Base-by-base conservation (phyloP, 2,888 invertebrate genomes). In the Microplitis manilae region DNA sequence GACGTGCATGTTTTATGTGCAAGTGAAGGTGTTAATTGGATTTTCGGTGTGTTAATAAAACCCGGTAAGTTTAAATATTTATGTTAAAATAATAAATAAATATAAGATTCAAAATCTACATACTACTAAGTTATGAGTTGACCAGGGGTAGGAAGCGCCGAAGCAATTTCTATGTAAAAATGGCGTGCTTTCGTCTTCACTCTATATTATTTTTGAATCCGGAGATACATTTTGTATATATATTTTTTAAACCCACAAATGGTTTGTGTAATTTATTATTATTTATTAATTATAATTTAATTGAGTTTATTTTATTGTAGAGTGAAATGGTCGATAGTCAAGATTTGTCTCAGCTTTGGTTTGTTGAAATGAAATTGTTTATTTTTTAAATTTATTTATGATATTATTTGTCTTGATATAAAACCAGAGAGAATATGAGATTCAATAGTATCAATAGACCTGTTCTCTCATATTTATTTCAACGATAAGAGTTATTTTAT, bases 1-100 rank as follows among this genome's bases (percentile, higher is more conserved):
- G 78, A 76, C 78, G 81, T 81, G 77, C 74, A 73, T 61, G 71
- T 85, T 87, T 86, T 85, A 86, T 86, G 85, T 88, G 87, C 85
- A 81, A 85, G 82, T 87, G 84, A 81, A 79, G 80, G 81, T 83
- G 85, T 86, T 83, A 84, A 83, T 84, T 82, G 79, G 86, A 83
- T 84, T 76, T 82, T 79, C 79, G 83, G 85, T 84, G 84, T 85
- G 84, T 85, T 84, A 84, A 85, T 81, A 77, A 80, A 78, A 81
- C 75, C 84, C 85, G 88, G 89, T 89, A 85, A 88, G 88, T 85
- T 72, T 68, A 50, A 15, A 30, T 40, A 75, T 78, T 79, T 75
- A 13, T 20, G 65, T 65, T 20, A 65, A 65, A 30, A 50, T 50
- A 50, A 50, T 50, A 50, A 50, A 50, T 50, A 50, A 50, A 13